These are phyloP conservation scores for Phenganax subtilis DNA, from an alignment of 92 coral and sea anemone species.

Conservation along the genomic window DNA sequence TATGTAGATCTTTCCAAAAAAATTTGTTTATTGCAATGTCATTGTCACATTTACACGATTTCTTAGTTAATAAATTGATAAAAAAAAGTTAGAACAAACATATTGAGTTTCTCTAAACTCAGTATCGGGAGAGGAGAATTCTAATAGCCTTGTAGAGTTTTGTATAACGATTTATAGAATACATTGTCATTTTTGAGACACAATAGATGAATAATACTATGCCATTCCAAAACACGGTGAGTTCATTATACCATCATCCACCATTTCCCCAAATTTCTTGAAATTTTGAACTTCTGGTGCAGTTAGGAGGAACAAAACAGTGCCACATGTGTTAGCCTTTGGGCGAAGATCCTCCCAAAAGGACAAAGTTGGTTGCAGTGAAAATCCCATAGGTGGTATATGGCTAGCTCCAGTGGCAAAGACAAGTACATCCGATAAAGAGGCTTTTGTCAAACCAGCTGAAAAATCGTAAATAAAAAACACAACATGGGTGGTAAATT, in stretches of 20 bases:
- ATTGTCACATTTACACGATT: too few species aligned
- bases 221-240: background rate
- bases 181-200: background rate
- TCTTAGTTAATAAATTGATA: too few species aligned
- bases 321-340: constrained; percentile 29
- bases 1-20: too few species aligned
- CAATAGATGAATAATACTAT: too few species aligned
- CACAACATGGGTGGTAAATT: too few species aligned
- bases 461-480: background rate
- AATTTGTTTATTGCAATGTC: too few species aligned
- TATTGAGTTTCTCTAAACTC: too few species aligned
- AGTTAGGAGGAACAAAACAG: constrained; percentile 20
- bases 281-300: constrained; percentile 9
- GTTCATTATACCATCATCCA: background rate
- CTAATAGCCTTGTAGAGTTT: too few species aligned
- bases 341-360: constrained; percentile 18
- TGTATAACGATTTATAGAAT: background rate
- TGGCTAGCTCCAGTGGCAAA: constrained; percentile 27
- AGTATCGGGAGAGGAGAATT: too few species aligned
- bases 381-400: constrained; percentile 34
- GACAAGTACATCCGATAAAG: constrained; percentile 9
- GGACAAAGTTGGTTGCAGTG: background rate
- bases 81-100: too few species aligned
- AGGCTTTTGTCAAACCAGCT: constrained; percentile 10
- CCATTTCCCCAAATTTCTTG: constrained; percentile 8